phyloP scores from a whole-genome alignment of 2,113 vertebrate species.

The Gnathonemus echidnorhynchus region DNA sequence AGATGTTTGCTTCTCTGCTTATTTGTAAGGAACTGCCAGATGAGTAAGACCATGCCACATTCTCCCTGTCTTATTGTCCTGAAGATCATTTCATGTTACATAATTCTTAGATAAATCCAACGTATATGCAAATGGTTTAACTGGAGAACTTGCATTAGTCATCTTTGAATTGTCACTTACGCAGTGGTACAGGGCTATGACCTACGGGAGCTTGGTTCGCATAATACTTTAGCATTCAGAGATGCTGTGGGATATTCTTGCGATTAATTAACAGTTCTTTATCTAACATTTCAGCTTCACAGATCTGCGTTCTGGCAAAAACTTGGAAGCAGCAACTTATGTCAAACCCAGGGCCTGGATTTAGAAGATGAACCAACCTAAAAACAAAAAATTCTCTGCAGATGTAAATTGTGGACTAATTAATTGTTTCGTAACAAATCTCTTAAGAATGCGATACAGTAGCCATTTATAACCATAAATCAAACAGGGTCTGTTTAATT shows the following conservation, averaged over 20 bases:
- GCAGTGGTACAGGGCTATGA: background rate
- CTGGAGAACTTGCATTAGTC: background rate
- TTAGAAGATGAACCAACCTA: background rate
- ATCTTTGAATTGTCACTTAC: background rate
- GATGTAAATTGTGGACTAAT: background rate
- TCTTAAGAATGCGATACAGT: background rate
- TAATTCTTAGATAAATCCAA: background rate
- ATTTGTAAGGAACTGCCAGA: background rate
- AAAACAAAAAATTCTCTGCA: background rate
- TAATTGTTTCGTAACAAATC: background rate
- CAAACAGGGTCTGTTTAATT: background rate
- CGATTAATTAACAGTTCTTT: slow-evolving; percentile 33
- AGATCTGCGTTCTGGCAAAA: slow-evolving; percentile 20
- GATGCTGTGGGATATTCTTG: slow-evolving; percentile 9
- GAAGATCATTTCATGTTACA: background rate
- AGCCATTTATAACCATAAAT: background rate
- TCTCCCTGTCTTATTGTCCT: background rate
- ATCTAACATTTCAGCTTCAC: slow-evolving; percentile 24
- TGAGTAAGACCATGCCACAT: background rate
- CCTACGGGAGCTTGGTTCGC: background rate
- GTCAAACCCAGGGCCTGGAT: slow-evolving; percentile 15
- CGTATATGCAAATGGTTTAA: background rate
- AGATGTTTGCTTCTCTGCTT: background rate
- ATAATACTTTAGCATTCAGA: slow-evolving; percentile 19
- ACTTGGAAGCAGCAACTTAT: background rate